Evolutionary conservation across 1,140 invertebrate genomes (phyloP).

Genomic region (Monomorium pharaonis): DNA sequence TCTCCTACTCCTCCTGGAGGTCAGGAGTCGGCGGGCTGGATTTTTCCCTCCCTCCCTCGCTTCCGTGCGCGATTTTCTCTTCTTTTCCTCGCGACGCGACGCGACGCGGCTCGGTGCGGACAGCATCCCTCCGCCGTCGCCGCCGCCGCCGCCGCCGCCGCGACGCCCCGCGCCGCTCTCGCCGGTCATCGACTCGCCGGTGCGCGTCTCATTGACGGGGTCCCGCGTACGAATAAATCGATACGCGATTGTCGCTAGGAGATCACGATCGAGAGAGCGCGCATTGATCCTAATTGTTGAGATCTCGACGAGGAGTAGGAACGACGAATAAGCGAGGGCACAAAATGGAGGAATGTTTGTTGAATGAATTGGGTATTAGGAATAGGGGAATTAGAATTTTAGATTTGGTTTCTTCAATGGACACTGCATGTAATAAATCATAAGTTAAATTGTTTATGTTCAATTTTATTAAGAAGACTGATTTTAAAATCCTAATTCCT

Average conservation of each 20-base stretch:
- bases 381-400: too few species aligned
- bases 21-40: constrained; percentile 68
- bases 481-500: too few species aligned
- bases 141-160: constrained; percentile 18
- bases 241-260: constrained; percentile 6
- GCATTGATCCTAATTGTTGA: not conserved
- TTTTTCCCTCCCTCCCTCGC: constrained; percentile 52
- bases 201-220: constrained; percentile 52
- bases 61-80: constrained; percentile 21
- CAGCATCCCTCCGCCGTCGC: constrained; percentile 46
- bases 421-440: too few species aligned
- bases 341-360: too few species aligned
- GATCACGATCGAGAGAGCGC: not conserved
- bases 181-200: constrained; percentile 63
- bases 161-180: constrained; percentile 42
- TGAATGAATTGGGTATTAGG: too few species aligned
- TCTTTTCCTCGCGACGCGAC: constrained; percentile 31
- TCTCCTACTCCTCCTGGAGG: constrained; percentile 70
- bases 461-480: too few species aligned
- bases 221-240: not conserved
- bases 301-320: not conserved
- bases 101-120: constrained; percentile 33
- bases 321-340: not conserved
- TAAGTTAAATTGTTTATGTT: too few species aligned
- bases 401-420: too few species aligned